Conservation (phyloP, 2,113 vertebrate species). For the Steatornis caripensis region DNA sequence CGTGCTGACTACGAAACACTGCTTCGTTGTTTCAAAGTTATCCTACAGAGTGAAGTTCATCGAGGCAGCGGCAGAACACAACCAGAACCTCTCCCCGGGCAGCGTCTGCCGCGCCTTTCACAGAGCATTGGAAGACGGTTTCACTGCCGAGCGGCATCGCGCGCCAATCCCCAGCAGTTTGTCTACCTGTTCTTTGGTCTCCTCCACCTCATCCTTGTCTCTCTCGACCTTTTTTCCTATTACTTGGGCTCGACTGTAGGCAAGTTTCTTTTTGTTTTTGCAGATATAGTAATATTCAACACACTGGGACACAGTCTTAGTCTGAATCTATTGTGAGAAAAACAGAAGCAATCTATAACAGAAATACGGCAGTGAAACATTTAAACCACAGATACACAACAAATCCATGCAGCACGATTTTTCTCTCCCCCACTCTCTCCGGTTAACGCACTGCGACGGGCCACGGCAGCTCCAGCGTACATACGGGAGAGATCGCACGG, state of each 20-base stretch:
- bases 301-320: conserved; percentile 76
- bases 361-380: no score
- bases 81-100: neutral
- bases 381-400: neutral
- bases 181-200: conserved; percentile 52
- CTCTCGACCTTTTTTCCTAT: conserved; percentile 35
- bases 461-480: no score
- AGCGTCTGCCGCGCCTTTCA: neutral
- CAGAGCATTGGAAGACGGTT: neutral
- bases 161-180: neutral
- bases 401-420: no score
- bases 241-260: neutral
- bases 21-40: neutral
- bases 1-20: neutral
- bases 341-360: neutral
- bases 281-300: conserved; percentile 80
- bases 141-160: neutral
- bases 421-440: no score
- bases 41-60: neutral
- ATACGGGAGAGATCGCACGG: neutral
- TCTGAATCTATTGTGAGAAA: conserved; percentile 64
- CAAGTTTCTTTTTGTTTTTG: conserved; percentile 74
- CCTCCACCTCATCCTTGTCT: conserved; percentile 11
- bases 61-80: neutral
- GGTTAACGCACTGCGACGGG: neutral